Conservation (phyloP, 2,113 vertebrate genomes). For the Microcebus ravelobensis region DNA sequence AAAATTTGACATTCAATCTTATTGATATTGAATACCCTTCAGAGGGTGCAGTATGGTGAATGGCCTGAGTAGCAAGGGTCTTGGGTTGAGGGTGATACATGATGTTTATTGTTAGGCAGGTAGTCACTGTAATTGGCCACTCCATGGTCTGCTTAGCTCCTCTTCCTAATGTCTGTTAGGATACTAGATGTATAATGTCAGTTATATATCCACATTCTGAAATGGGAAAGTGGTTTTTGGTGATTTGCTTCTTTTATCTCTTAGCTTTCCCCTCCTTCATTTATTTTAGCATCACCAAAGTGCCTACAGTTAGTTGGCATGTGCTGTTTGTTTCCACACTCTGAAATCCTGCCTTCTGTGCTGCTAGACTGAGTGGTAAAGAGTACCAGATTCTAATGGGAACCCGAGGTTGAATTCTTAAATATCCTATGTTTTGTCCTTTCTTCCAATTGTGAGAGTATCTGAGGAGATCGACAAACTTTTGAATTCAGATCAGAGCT, state of each 20-base stretch:
- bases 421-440: not conserved
- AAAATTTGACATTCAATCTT: not conserved
- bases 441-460: not conserved
- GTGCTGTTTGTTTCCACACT: too few species aligned
- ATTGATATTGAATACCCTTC: not conserved
- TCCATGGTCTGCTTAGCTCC: not conserved
- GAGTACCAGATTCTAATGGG: not conserved
- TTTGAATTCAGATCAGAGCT: not conserved
- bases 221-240: not conserved
- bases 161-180: not conserved
- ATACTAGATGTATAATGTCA: not conserved
- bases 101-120: not conserved
- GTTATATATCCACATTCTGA: not conserved
- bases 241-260: not conserved
- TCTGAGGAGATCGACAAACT: not conserved
- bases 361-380: not conserved
- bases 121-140: not conserved
- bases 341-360: not conserved
- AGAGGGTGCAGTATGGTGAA: not conserved
- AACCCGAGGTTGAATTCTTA: not conserved
- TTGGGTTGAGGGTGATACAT: not conserved
- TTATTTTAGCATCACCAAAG: not conserved
- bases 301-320: not conserved
- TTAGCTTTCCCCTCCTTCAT: not conserved
- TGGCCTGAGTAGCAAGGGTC: not conserved